A percentile compares a stretch with the other conserved stretches of the same genome.
These are phyloP conservation scores for Pedetes capensis DNA, from an alignment of 2,113 vertebrate species.

Conservation along the genomic window DNA sequence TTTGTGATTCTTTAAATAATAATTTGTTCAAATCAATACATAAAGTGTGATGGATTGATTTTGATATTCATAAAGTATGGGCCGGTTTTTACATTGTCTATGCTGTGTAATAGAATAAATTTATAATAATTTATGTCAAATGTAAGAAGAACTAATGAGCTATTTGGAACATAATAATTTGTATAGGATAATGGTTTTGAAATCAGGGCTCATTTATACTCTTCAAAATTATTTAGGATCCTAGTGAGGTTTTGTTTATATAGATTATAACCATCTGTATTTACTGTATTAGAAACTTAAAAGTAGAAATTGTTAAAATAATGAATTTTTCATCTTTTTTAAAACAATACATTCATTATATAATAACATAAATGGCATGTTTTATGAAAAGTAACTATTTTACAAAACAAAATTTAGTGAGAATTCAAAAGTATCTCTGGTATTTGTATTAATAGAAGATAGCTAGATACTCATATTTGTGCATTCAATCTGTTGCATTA, in stretches of 20 bases:
- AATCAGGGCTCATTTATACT: background rate
- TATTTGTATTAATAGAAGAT: background rate
- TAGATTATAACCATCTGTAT: background rate
- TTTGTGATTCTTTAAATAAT: conserved; percentile 69
- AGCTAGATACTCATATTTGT: background rate
- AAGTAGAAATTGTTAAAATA: background rate
- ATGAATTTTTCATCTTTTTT: background rate
- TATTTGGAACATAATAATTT: background rate
- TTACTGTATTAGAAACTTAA: background rate
- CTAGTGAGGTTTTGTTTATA: background rate
- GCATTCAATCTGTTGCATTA: background rate
- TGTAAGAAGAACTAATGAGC: conserved; percentile 33
- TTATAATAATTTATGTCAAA: conserved; percentile 55
- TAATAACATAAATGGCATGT: background rate
- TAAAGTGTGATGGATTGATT: conserved; percentile 68
- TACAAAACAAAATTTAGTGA: background rate
- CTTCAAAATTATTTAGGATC: conserved; percentile 23
- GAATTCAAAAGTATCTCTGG: background rate
- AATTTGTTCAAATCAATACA: conserved; percentile 77
- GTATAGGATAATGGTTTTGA: background rate
- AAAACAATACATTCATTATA: background rate
- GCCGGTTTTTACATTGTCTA: conserved; percentile 61
- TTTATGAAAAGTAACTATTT: conserved; percentile 4
- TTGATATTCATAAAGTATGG: conserved; percentile 72
- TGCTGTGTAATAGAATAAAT: background rate